Base-by-base conservation (phyloP, 2,888 invertebrate genomes). In the Calameuta idolon region DNA sequence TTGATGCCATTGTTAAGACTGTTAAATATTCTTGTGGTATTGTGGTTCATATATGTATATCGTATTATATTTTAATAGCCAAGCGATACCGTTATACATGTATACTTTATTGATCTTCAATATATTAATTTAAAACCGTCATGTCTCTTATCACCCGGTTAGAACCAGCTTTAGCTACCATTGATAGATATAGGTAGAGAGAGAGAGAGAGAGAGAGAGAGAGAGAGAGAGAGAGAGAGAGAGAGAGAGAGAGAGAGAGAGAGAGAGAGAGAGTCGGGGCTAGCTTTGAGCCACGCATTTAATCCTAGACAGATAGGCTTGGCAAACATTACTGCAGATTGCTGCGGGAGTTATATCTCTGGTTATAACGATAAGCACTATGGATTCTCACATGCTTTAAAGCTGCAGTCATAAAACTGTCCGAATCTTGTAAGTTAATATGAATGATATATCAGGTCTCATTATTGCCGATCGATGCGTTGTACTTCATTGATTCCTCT, bases 281-380 rank as follows among this genome's bases (percentile, higher is more conserved):
- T 34, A 73, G 78, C 78, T 78, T 78, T 78, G 77, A 77, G 40
- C 78, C 73, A n/a, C 30, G 75, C 12, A 55, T 75, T 77, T 77
- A 77, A 77, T 75, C 77, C 76, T 15, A 69, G 71, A 77, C 15
- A 78, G 78, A 78, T 78, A 78, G 75, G 78, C 76, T 76, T 12
- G 69, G 78, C 73, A 78, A 78, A 78, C 78, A 78, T 15, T 11
- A 68, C 76, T 37, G 75, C 78, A 75, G 78, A 78, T 78, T 78
- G 78, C 76, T 73, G 31, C 40, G 75, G 40, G 69, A 71, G 78
- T 75, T 77, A 75, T 76, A 30, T 75, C 75, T 40, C 75, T 71
- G 30, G 71, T 12, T 71, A 34, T 34, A 71, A 34, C 71, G 71
- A 71, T 71, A 71, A 69, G 37, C 73, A 23, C 30, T 34, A 34